A percentile compares a stretch with the other conserved stretches of the same genome.
Evolutionary conservation across 2,797 vertebrate species (phyloP).

Genomic region (Eupleurogrammus muticus): DNA sequence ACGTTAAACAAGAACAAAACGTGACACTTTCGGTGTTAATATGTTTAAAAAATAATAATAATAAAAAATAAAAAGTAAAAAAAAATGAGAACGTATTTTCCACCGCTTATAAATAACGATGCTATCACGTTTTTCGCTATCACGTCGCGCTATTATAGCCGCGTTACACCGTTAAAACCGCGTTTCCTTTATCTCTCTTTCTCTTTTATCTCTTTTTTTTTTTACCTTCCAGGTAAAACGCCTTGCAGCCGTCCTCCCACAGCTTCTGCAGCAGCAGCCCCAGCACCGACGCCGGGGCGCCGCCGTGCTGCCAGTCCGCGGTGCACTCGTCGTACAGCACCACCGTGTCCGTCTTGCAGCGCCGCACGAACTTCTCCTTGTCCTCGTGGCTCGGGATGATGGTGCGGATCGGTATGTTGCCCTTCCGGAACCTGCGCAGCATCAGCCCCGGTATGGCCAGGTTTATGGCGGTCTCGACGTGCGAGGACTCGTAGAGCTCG

Average conservation of each 20-base stretch:
- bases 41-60: conserved; percentile 8
- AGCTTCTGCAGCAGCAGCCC: conserved; percentile 95
- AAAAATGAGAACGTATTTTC: neutral
- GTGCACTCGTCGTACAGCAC: conserved; percentile 95
- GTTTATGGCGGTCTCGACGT: conserved; percentile 96
- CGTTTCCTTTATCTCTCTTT: too few species aligned
- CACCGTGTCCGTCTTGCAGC: conserved; percentile 93
- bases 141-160: too few species aligned
- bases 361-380: conserved; percentile 90
- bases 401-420: conserved; percentile 94
- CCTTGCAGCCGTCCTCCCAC: conserved; percentile 95
- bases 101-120: too few species aligned
- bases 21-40: neutral
- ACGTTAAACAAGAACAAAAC: neutral
- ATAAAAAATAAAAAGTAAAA: neutral
- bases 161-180: too few species aligned
- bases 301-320: conserved; percentile 84
- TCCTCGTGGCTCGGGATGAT: conserved; percentile 93
- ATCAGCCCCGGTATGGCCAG: conserved; percentile 97
- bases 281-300: conserved; percentile 85
- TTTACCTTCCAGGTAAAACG: conserved; percentile 94
- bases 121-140: too few species aligned
- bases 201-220: too few species aligned
- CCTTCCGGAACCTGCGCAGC: conserved; percentile 95
- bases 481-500: conserved; percentile 95